A percentile compares a stretch with the other conserved stretches of the same genome.
These are phyloP conservation scores for Subacronicta megacephala DNA, from an alignment of 2,888 invertebrate genomes.

Conservation along the genomic window DNA sequence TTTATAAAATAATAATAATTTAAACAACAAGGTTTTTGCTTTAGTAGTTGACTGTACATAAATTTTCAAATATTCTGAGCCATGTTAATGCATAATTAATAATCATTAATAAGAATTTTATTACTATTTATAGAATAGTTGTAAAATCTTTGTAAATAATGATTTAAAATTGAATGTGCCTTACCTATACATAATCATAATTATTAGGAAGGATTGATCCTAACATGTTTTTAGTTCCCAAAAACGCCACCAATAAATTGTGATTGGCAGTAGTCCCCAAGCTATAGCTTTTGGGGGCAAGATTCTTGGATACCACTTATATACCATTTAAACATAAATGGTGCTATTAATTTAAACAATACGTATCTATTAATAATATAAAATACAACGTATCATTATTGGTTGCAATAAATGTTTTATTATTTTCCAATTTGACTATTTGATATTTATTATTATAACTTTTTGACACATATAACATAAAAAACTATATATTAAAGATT, in stretches of 20 bases:
- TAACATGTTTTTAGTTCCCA: constrained; percentile 18
- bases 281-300: too few relatives aligned
- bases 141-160: constrained; percentile 26
- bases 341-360: constrained; percentile 5
- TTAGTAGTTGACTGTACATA: constrained; percentile 10
- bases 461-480: too few relatives aligned
- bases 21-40: not conserved
- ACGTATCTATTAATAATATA: constrained; percentile 2
- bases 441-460: not conserved
- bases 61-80: constrained; percentile 11
- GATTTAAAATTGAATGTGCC: constrained; percentile 6
- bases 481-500: too few relatives aligned
- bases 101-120: constrained; percentile 1
- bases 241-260: constrained; percentile 17
- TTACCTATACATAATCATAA: too few relatives aligned
- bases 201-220: too few relatives aligned
- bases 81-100: constrained; percentile 37
- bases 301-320: not conserved
- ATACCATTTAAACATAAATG: not conserved
- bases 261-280: constrained; percentile 12
- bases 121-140: constrained; percentile 21
- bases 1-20: too few relatives aligned
- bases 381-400: constrained; percentile 14
- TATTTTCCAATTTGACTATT: constrained; percentile 1
- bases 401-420: constrained; percentile 6